Conservation (phyloP, 2,797 vertebrate genomes). For the Pipistrellus pipistrellus region DNA sequence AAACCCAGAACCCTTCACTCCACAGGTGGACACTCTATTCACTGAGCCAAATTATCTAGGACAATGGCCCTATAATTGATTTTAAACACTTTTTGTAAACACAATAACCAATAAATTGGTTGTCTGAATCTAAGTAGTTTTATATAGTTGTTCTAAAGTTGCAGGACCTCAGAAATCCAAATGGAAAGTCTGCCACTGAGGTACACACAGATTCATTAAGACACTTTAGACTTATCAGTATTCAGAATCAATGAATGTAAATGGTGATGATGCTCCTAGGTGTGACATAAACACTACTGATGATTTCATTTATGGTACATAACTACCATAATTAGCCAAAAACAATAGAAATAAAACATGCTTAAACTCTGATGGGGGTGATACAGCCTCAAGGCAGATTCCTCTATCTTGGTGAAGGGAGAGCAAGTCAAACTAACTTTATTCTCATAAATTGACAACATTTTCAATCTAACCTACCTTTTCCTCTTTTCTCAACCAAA, state of each 20-base stretch:
- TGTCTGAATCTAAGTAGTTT: neutral
- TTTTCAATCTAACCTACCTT: neutral
- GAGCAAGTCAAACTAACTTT: neutral
- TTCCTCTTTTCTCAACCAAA: constrained; percentile 14
- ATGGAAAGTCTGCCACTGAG: constrained; percentile 54
- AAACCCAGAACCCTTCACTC: too few species aligned
- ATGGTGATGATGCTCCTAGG: neutral
- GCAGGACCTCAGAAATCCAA: constrained; percentile 34
- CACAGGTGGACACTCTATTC: too few species aligned
- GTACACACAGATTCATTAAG: constrained; percentile 35
- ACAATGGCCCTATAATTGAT: neutral
- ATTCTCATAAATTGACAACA: neutral
- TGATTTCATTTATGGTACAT: constrained; percentile 51
- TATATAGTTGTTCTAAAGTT: constrained; percentile 21
- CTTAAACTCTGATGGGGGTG: neutral
- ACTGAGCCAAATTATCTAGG: too few species aligned
- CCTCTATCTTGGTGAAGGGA: neutral
- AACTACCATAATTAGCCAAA: neutral
- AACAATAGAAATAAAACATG: neutral
- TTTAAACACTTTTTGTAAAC: neutral
- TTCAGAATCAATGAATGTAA: constrained; percentile 78
- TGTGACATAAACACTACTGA: constrained; percentile 55
- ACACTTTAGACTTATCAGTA: neutral
- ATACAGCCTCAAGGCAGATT: neutral
- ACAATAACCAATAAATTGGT: neutral